Evolutionary conservation across 2,113 vertebrate genomes (phyloP), one percentile per base, ranked within the genome.

Genomic region (Daubentonia madagascariensis): DNA sequence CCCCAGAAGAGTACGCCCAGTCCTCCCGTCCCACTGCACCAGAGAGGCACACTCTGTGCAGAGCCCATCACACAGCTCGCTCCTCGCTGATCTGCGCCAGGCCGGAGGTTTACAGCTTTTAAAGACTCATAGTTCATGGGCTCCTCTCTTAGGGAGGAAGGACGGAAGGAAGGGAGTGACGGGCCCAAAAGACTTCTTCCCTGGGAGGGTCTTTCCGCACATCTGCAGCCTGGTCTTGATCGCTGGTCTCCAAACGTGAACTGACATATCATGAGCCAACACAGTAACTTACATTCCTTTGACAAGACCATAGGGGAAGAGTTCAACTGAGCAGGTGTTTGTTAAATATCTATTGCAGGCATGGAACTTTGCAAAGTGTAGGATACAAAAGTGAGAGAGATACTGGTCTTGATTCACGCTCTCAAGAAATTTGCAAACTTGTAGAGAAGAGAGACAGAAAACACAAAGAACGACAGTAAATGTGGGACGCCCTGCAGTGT

Each of bases 201-300:
- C 2, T 1, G 25, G 40, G 37, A 12, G 35, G 32, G 9, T 28
- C 37, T 70, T 68, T 86, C 48, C 43, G 40, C 57, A 65, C 12
- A 16, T 45, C 40, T 50, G 35, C 3, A 3, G 10, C 9, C 0
- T 1, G 14, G 9, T 5, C 43, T n/a, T n/a, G n/a, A n/a, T n/a
- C n/a, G n/a, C n/a, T n/a, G n/a, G n/a, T n/a, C n/a, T n/a, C n/a
- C n/a, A n/a, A n/a, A n/a, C n/a, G n/a, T n/a, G n/a, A n/a, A n/a
- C n/a, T n/a, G n/a, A n/a, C n/a, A n/a, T n/a, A n/a, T n/a, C 48
- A 30, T 25, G 45, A 57, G 48, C 50, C 61, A 63, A 48, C 48
- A 5, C 4, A 2, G 40, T 32, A 67, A 23, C 73, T 35, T 23
- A 23, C 1, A 67, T 32, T 68, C 57, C n/a, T 78, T 35, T 12